phyloP scores from a whole-genome alignment of 2,888 invertebrate species.

The Cistogaster globosa region DNA sequence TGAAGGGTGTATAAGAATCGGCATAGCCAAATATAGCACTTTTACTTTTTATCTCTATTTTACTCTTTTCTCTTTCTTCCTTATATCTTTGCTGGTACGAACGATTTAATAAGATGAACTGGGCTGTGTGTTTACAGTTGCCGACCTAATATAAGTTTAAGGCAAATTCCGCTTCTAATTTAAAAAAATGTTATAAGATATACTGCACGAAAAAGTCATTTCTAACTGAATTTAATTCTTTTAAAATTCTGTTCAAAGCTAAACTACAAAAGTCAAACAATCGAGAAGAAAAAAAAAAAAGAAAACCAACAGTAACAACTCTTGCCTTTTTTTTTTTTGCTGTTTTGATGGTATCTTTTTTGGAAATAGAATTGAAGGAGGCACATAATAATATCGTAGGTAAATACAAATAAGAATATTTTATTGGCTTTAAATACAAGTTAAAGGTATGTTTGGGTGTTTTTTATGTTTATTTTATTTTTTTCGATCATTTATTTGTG shows the following conservation, averaged over 20 bases:
- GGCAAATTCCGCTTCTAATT: too few relatives aligned
- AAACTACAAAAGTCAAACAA: constrained; percentile 29
- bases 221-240: not conserved
- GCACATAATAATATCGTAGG: constrained; percentile 41
- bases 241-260: not conserved
- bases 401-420: constrained; percentile 16
- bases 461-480: constrained; percentile 19
- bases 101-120: too few relatives aligned
- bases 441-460: constrained; percentile 21
- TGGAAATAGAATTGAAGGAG: constrained; percentile 44
- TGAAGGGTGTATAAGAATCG: too few relatives aligned
- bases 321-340: not conserved
- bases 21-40: too few relatives aligned
- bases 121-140: too few relatives aligned
- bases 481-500: constrained; percentile 6
- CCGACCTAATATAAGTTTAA: too few relatives aligned
- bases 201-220: too few relatives aligned
- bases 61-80: too few relatives aligned
- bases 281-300: constrained; percentile 7
- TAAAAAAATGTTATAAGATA: too few relatives aligned
- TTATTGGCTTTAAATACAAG: constrained; percentile 44
- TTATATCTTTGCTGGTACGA: too few relatives aligned
- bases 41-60: too few relatives aligned
- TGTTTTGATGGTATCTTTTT: constrained; percentile 51
- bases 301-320: not conserved